These are phyloP conservation scores for Notarius quadriscutis DNA, from an alignment of 2,113 vertebrate species.

Conservation along the genomic window DNA sequence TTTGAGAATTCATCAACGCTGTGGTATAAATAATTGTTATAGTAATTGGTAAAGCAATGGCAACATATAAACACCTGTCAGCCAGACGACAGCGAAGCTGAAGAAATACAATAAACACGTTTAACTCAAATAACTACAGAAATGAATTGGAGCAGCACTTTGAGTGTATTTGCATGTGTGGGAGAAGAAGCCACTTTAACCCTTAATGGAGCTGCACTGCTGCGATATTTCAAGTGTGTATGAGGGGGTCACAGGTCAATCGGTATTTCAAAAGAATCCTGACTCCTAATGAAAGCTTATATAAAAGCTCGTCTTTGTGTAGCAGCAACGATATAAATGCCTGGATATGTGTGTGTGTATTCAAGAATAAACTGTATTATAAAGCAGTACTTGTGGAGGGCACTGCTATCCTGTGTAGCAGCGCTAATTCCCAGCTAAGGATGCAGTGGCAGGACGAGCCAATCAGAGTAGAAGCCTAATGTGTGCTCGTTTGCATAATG, in stretches of 20 bases:
- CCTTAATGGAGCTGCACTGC: neutral
- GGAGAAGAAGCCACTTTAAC: neutral
- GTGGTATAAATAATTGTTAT: neutral
- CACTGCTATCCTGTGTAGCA: constrained; percentile 3
- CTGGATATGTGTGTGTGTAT: neutral
- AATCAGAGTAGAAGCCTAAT: constrained; percentile 54
- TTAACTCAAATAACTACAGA: neutral
- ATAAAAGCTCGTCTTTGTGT: constrained; percentile 1
- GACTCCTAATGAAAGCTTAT: constrained; percentile 3
- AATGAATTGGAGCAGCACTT: neutral
- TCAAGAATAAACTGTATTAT: neutral
- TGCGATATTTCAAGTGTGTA: neutral
- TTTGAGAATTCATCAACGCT: neutral
- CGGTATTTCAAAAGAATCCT: constrained; percentile 10
- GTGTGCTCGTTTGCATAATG: constrained; percentile 67
- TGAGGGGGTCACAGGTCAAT: constrained; percentile 4
- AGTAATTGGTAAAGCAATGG: neutral
- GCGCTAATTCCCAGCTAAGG: constrained; percentile 11
- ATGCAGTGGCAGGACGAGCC: constrained; percentile 14
- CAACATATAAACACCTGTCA: neutral
- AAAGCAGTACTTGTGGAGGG: constrained; percentile 13
- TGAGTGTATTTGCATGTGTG: neutral
- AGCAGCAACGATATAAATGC: constrained; percentile 1
- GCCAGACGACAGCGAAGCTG: neutral
- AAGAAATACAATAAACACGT: neutral